phyloP scores from a whole-genome alignment of 2,113 vertebrate genomes.

The Semnopithecus entellus region DNA sequence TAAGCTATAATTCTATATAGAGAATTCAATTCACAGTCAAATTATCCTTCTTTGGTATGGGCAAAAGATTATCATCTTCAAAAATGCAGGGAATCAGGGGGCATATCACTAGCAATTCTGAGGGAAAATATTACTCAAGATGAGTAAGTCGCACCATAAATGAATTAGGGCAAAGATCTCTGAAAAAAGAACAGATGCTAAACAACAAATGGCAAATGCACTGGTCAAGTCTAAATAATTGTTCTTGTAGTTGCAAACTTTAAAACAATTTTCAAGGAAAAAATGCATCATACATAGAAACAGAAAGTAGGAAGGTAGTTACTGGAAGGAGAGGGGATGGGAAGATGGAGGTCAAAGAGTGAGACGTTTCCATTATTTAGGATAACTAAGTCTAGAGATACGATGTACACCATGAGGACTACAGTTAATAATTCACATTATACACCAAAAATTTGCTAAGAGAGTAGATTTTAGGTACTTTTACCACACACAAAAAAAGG shows the following conservation, averaged over 20 bases:
- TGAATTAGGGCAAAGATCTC: background rate
- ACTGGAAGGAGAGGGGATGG: background rate
- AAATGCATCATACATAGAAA: background rate
- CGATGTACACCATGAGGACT: background rate
- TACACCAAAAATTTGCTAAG: background rate
- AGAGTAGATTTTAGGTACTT: background rate
- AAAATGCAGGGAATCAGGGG: background rate
- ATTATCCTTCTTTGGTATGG: background rate
- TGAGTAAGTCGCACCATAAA: background rate
- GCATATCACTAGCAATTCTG: background rate
- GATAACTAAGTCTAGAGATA: background rate
- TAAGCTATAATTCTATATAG: background rate
- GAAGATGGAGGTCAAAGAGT: background rate
- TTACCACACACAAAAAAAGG: background rate
- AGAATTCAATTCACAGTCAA: constrained; percentile 16
- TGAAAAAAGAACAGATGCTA: background rate
- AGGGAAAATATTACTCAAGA: background rate
- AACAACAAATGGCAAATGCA: background rate
- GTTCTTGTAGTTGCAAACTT: background rate
- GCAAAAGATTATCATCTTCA: background rate
- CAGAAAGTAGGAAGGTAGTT: background rate
- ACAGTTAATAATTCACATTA: background rate
- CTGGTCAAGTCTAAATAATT: background rate
- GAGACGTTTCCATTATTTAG: too few relatives aligned
- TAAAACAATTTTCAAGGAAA: background rate